phyloP scores from a whole-genome alignment of 2,113 vertebrate species.

The Anseranas semipalmata region DNA sequence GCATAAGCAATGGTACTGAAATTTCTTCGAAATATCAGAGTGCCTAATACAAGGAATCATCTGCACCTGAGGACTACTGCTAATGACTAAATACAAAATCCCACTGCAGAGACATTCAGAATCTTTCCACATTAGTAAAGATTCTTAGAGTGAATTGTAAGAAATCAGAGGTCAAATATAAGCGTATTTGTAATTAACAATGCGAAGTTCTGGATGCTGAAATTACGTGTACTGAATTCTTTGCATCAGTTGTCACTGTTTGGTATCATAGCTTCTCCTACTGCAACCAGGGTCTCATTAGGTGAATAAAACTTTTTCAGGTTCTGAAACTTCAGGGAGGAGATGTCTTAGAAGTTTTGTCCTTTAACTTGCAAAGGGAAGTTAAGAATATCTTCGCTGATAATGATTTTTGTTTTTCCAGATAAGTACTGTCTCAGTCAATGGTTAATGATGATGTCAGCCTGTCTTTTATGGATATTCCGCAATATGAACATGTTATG shows the following conservation, averaged over 20 bases:
- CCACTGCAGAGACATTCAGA: neutral
- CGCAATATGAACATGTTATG: neutral
- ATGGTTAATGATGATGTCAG: neutral
- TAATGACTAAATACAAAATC: neutral
- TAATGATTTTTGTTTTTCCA: neutral
- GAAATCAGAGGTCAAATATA: neutral
- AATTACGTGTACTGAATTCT: neutral
- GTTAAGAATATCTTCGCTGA: neutral
- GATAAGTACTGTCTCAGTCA: neutral
- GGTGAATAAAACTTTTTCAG: neutral
- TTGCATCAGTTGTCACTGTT: neutral
- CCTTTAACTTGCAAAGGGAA: neutral
- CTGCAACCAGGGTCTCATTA: neutral
- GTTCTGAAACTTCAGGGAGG: neutral
- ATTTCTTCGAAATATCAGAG: neutral
- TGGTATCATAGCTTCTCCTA: neutral
- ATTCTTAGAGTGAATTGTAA: neutral
- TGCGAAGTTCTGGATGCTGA: neutral
- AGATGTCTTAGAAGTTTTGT: neutral
- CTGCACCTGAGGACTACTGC: neutral
- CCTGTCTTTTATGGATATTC: neutral
- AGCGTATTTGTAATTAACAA: neutral
- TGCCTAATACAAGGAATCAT: neutral
- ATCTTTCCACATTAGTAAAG: neutral
- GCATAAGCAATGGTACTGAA: neutral